Percentiles rank a stretch among this genome's conserved stretches.
Conservation (phyloP, 2,113 vertebrate genomes). For the Piaya cayana region DNA sequence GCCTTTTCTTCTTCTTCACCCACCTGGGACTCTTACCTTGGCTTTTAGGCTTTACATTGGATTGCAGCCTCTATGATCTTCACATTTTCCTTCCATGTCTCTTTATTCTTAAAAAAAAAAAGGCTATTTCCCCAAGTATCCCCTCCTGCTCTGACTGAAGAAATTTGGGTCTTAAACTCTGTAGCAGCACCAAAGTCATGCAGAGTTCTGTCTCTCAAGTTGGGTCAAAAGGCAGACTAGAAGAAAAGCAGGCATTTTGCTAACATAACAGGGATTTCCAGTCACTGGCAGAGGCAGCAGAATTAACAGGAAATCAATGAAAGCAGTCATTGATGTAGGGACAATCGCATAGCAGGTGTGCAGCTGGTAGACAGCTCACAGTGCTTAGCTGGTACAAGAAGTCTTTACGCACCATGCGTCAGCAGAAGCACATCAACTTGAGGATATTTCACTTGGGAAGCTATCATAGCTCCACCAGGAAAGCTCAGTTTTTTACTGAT, state of each 20-base stretch:
- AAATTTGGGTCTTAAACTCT: background rate
- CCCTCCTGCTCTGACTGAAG: background rate
- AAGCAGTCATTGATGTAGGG: background rate
- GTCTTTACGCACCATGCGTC: background rate
- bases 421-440: background rate
- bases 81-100: background rate
- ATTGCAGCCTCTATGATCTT: background rate
- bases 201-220: fast-evolving
- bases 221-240: background rate
- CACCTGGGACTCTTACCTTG: background rate
- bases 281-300: background rate
- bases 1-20: background rate
- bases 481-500: background rate
- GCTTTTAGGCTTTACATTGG: background rate
- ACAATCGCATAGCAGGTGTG: background rate
- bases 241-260: background rate
- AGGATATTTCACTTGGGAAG: background rate
- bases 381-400: background rate
- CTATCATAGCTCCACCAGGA: background rate
- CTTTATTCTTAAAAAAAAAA: background rate
- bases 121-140: background rate
- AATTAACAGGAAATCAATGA: background rate
- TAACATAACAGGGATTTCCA: background rate
- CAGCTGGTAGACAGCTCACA: background rate
- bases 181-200: background rate